Percentiles rank a stretch among this genome's conserved stretches.
Conservation (phyloP, 2,888 invertebrate species). For the Liposcelis brunnea region DNA sequence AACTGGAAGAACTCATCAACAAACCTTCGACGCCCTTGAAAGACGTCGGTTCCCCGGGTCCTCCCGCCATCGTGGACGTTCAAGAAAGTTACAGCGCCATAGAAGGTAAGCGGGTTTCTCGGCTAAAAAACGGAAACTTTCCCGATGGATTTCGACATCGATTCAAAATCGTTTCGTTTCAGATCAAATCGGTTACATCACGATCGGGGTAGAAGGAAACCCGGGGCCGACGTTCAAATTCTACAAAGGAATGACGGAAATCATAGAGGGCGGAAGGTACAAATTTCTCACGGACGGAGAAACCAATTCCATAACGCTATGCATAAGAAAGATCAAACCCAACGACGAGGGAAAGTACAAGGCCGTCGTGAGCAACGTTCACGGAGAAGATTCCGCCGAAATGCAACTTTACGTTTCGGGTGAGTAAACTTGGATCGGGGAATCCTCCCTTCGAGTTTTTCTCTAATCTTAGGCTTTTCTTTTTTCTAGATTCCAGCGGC, state of each 20-base stretch:
- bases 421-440: slow-evolving; percentile 25
- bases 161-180: slow-evolving; percentile 17
- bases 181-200: slow-evolving; percentile 88
- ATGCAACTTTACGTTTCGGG: slow-evolving; percentile 93
- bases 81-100: slow-evolving; percentile 91
- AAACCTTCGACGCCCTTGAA: slow-evolving; percentile 79
- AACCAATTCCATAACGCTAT: slow-evolving; percentile 77
- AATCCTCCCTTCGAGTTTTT: not conserved
- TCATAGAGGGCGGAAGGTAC: slow-evolving; percentile 88
- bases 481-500: slow-evolving; percentile 66
- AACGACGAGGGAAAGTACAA: slow-evolving; percentile 96
- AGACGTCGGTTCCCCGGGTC: slow-evolving; percentile 60
- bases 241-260: slow-evolving; percentile 84
- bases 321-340: slow-evolving; percentile 89
- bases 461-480: not conserved
- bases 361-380: slow-evolving; percentile 77
- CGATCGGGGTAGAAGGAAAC: slow-evolving; percentile 83
- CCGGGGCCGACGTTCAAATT: slow-evolving; percentile 91
- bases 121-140: slow-evolving; percentile 2
- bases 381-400: slow-evolving; percentile 91
- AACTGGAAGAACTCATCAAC: slow-evolving; percentile 78
- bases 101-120: slow-evolving; percentile 51
- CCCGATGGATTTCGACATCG: not conserved
- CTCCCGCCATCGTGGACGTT: slow-evolving; percentile 79
- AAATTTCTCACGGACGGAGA: slow-evolving; percentile 91